These are phyloP conservation scores for Dynastes tityus DNA, from an alignment of 2,888 invertebrate species.

Conservation along the genomic window DNA sequence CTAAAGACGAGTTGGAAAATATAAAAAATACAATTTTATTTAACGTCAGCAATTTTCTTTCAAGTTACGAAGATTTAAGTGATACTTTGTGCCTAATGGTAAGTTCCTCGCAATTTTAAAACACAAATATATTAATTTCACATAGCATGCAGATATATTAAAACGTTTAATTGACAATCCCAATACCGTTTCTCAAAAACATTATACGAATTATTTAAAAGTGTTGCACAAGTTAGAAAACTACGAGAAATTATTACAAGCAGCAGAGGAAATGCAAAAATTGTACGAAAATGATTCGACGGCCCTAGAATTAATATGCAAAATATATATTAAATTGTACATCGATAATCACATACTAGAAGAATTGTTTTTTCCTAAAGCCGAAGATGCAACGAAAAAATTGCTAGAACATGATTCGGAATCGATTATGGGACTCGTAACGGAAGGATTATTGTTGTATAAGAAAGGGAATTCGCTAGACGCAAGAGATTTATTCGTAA, in stretches of 20 bases:
- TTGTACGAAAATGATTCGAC: conserved; percentile 71
- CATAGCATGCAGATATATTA: conserved; percentile 66
- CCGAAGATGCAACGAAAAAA: conserved; percentile 59
- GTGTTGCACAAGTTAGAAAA: conserved; percentile 71
- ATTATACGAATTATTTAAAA: conserved; percentile 72
- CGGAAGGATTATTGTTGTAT: conserved; percentile 75
- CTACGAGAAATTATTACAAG: conserved; percentile 68
- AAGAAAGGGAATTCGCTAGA: conserved; percentile 73
- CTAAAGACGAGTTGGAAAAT: conserved; percentile 34
- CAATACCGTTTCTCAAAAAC: conserved; percentile 62
- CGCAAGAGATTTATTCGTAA: conserved; percentile 72
- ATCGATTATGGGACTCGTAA: conserved; percentile 76
- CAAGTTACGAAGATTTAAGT: conserved; percentile 50
- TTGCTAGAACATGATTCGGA: conserved; percentile 75
- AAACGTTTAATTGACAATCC: conserved; percentile 60
- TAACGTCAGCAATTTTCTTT: conserved; percentile 50
- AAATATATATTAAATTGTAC: conserved; percentile 72
- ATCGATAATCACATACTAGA: conserved; percentile 61
- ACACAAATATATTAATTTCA: conserved; percentile 45
- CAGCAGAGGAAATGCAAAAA: conserved; percentile 71
- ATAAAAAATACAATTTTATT: conserved; percentile 38
- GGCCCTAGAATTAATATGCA: conserved; percentile 77
- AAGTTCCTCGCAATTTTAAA: conserved; percentile 40
- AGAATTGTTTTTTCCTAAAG: conserved; percentile 21
- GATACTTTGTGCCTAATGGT: conserved; percentile 53